Evolutionary conservation across 2,797 vertebrate genomes (phyloP).

Genomic region (Steatocranus sp.): DNA sequence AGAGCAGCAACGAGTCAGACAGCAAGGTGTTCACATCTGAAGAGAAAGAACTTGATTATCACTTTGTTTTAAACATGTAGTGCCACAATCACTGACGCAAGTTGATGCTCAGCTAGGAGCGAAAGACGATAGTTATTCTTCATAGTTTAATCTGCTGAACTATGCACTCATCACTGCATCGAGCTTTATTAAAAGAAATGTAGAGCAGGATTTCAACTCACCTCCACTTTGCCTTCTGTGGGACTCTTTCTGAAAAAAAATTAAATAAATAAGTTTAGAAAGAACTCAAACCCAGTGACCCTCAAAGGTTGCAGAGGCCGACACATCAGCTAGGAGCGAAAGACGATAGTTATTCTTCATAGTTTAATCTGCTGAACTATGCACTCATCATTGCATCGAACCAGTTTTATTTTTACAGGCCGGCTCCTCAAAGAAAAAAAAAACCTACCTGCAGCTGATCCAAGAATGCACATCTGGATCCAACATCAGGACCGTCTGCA

Average conservation of each 20-base stretch:
- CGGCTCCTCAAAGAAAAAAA: fast-evolving
- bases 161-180: slow-evolving; percentile 82
- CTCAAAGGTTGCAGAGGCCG: fast-evolving
- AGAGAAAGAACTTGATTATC: neutral
- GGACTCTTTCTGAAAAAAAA: neutral
- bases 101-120: slow-evolving; percentile 86
- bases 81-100: too few species aligned
- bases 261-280: neutral
- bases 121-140: slow-evolving; percentile 70
- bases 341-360: slow-evolving; percentile 57
- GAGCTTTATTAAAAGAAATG: fast-evolving
- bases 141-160: slow-evolving; percentile 83
- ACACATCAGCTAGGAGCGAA: slow-evolving; percentile 76
- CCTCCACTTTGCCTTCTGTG: neutral
- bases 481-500: slow-evolving; percentile 2
- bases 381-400: slow-evolving; percentile 66
- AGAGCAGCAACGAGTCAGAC: fast-evolving
- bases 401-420: fast-evolving
- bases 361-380: slow-evolving; percentile 75
- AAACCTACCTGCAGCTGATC: neutral
- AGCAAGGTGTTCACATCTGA: neutral
- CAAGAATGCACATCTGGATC: fast-evolving
- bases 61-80: fast-evolving
- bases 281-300: fast-evolving
- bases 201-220: neutral